Base-by-base conservation (phyloP, 2,888 invertebrate genomes). In the Spilarctia lutea region DNA sequence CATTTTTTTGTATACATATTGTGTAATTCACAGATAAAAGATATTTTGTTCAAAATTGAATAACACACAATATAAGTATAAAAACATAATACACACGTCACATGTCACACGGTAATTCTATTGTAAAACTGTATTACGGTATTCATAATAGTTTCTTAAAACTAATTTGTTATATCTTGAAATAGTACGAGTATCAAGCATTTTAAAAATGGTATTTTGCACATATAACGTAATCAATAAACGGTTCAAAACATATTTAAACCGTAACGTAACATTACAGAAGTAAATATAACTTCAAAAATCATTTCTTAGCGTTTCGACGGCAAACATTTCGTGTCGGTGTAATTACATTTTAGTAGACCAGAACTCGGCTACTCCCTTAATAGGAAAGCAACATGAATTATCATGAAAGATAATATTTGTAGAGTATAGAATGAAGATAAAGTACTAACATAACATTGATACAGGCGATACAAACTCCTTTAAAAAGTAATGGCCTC, bases 401-500 rank as follows among this genome's bases (percentile, higher is more conserved):
- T 30, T 30, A 30, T 18, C 30, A 63, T 63, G 7, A 63, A 60
- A 42, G 39, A 42, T 24, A 27, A 70, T 27, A 70, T 10, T 3
- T 10, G n/a, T 56, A 39, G n/a, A 33, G n/a, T 48, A 16, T 52
- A 27, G 39, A 70, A 63, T 7, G 20, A 42, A 60, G 27, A 70
- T 63, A 42, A 67, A 76, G 13, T 27, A 18, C 42, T 35, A 73
- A 67, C 56, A 67, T 65, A 27, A 69, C 72, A 63, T 67, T 76
- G 56, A 79, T 56, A 52, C 52, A 20, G n/a, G 39, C 74, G 69
- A 76, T 76, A 27, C 8, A 69, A 71, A 65, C 72, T 72, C 69
- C 71, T 71, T 74, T 78, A 74, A 76, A 81, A 72, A 73, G 75
- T 81, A 83, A 81, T 81, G 66, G 72, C 33, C 30, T 71, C 78